phyloP scores from a whole-genome alignment of 2,113 vertebrate species.

The Craseonycteris thonglongyai region DNA sequence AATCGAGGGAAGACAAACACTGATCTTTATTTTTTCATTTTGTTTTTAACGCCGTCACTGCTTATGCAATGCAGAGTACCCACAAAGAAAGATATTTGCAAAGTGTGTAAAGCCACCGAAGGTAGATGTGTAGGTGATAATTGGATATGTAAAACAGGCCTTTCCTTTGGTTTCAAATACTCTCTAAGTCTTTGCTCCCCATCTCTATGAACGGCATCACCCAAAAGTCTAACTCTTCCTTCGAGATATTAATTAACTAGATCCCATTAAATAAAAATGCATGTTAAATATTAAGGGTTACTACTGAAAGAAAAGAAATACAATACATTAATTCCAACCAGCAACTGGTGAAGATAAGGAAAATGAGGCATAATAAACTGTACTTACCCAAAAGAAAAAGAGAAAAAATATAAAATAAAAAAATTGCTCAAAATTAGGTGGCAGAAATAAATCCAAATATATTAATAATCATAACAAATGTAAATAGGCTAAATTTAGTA shows the following conservation, averaged over 20 bases:
- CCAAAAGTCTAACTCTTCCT: background rate
- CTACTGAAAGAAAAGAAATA: background rate
- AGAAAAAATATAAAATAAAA: background rate
- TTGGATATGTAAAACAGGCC: background rate
- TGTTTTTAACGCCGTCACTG: background rate
- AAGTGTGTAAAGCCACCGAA: background rate
- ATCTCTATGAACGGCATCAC: background rate
- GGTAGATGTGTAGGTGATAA: background rate
- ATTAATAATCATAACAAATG: conserved; percentile 36
- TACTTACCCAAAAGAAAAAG: background rate
- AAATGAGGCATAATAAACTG: background rate
- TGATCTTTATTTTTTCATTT: background rate
- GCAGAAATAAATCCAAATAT: conserved; percentile 15
- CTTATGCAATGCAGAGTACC: background rate
- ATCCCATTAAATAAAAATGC: background rate
- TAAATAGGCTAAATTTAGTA: conserved; percentile 37
- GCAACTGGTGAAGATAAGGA: background rate
- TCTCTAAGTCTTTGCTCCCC: background rate
- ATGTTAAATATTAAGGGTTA: background rate
- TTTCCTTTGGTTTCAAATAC: background rate
- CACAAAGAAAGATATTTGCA: background rate
- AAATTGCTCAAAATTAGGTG: background rate
- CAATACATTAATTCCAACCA: background rate
- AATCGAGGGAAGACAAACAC: background rate
- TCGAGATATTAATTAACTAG: background rate